phyloP scores from a whole-genome alignment of 2,113 vertebrate genomes.

The Pelecanoides urinatrix region DNA sequence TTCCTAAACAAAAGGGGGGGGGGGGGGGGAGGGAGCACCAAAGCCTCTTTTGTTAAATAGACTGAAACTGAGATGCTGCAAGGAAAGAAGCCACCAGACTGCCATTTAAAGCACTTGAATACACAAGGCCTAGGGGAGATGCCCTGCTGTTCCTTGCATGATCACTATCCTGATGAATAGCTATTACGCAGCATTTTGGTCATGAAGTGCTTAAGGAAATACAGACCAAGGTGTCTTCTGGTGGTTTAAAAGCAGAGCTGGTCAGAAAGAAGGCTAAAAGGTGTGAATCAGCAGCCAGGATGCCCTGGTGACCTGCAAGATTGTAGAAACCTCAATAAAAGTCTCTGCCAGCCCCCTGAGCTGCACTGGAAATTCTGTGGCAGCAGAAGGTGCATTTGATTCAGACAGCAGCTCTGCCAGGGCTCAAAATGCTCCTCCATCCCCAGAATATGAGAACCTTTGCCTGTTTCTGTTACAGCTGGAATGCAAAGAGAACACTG shows the following conservation, averaged over 20 bases:
- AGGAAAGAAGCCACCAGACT: neutral
- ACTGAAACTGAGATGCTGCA: neutral
- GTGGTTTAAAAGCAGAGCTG: neutral
- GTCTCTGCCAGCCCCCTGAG: neutral
- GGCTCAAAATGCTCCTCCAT: neutral
- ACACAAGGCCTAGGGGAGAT: neutral
- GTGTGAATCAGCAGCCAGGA: neutral
- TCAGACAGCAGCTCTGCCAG: neutral
- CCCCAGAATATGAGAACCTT: neutral
- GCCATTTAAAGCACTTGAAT: neutral
- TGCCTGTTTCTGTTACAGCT: neutral
- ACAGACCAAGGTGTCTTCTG: neutral
- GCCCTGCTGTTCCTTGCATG: neutral
- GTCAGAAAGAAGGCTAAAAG: neutral
- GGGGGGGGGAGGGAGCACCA: neutral
- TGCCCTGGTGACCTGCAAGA: neutral
- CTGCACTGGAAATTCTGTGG: neutral
- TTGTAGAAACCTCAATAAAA: neutral
- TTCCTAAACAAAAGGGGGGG: neutral
- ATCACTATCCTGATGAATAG: neutral
- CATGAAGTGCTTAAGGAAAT: neutral
- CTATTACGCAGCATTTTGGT: neutral
- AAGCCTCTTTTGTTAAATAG: neutral
- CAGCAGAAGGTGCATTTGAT: neutral
- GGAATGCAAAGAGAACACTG: neutral